These are phyloP conservation scores for Carcinoscorpius rotundicauda DNA, from an alignment of 1,140 invertebrate species.

Conservation along the genomic window DNA sequence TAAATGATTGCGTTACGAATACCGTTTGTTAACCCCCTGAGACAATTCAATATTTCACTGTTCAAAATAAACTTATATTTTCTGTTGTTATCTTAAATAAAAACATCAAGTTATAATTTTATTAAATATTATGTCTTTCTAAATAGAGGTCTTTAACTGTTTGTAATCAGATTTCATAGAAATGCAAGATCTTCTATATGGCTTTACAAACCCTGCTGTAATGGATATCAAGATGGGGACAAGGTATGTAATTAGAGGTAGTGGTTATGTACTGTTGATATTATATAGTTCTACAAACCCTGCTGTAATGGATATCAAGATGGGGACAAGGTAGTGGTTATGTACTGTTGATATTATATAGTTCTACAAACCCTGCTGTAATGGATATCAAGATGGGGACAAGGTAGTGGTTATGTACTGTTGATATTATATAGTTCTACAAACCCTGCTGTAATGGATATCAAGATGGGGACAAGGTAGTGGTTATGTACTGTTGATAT, in stretches of 20 bases:
- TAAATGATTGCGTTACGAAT: too few species aligned
- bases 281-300: slow-evolving; percentile 43
- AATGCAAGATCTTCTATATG: slow-evolving; percentile 71
- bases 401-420: slow-evolving; percentile 30
- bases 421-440: slow-evolving; percentile 54
- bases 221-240: slow-evolving; percentile 91
- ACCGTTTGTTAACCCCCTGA: too few species aligned
- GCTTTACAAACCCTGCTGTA: slow-evolving; percentile 71
- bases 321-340: slow-evolving; percentile 52
- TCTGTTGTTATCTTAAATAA: too few species aligned
- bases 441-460: slow-evolving; percentile 81
- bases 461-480: slow-evolving; percentile 72
- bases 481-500: too few species aligned
- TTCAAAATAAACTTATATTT: too few species aligned
- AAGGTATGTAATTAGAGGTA: slow-evolving; percentile 30
- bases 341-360: slow-evolving; percentile 40
- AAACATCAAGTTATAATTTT: too few species aligned
- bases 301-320: slow-evolving; percentile 85
- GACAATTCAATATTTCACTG: too few species aligned
- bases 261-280: too few species aligned
- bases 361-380: slow-evolving; percentile 71
- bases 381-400: slow-evolving; percentile 91
- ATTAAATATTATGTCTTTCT: slow-evolving; percentile 5
- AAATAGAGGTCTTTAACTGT: slow-evolving; percentile 6
- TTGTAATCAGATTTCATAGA: slow-evolving; percentile 56